Percentiles rank a stretch among this genome's conserved stretches.
These are phyloP conservation scores for Lordiphosa fenestrarum DNA, from an alignment of 2,888 invertebrate species.

Conservation along the genomic window DNA sequence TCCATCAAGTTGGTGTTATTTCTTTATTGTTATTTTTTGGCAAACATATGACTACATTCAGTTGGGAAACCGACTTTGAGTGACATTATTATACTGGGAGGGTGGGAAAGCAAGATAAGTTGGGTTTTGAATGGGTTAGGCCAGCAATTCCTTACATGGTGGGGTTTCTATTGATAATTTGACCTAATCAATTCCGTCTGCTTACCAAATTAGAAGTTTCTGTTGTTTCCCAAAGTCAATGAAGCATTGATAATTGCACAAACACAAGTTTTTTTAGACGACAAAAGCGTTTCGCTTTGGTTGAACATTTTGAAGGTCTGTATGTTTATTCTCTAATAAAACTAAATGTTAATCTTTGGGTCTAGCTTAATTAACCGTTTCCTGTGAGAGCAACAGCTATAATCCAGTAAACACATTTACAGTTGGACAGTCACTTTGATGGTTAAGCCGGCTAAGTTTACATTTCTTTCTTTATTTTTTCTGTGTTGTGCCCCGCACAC, in stretches of 20 bases:
- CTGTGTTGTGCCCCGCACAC: slow-evolving; percentile 10
- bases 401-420: slow-evolving; percentile 5
- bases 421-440: slow-evolving; percentile 21
- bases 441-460: neutral
- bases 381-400: slow-evolving; percentile 40
- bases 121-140: too few relatives aligned
- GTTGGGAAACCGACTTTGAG: slow-evolving; percentile 1
- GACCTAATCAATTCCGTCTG: slow-evolving; percentile 40
- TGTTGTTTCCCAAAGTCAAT: slow-evolving; percentile 16
- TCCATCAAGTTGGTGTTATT: slow-evolving; percentile 20
- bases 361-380: slow-evolving; percentile 71
- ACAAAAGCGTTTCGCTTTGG: slow-evolving; percentile 2
- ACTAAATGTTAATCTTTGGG: slow-evolving; percentile 59
- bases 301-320: slow-evolving; percentile 43
- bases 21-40: neutral
- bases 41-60: slow-evolving; percentile 5
- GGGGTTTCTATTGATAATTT: slow-evolving; percentile 39
- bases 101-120: neutral
- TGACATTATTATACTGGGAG: slow-evolving; percentile 2
- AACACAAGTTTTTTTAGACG: too few relatives aligned
- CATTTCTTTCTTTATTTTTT: neutral
- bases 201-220: slow-evolving; percentile 30
- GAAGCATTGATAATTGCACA: slow-evolving; percentile 52
- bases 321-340: neutral
- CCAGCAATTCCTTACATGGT: neutral